Evolutionary conservation across 1,140 invertebrate species (phyloP).

Genomic region (Chymomyza costata): DNA sequence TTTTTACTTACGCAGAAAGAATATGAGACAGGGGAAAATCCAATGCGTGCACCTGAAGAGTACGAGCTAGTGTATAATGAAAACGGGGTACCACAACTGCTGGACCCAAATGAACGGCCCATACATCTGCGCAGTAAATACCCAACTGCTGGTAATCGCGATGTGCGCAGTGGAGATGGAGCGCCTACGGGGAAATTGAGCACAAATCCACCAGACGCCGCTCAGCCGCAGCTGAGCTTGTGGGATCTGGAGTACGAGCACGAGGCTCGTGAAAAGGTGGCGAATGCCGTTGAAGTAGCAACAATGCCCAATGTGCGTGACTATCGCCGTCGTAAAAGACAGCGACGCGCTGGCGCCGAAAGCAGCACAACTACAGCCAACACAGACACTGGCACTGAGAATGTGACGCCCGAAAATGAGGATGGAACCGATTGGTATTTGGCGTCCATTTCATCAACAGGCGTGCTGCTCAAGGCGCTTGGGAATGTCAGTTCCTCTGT

Average conservation of each 20-base stretch:
- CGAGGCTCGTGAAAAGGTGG: conserved; percentile 52
- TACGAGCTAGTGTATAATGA: conserved; percentile 60
- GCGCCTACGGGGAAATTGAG: conserved; percentile 14
- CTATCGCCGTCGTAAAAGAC: conserved; percentile 32
- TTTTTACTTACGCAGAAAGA: conserved; percentile 36
- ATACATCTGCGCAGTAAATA: conserved; percentile 68
- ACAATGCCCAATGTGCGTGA: conserved; percentile 18
- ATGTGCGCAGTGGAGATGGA: conserved; percentile 57
- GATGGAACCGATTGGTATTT: conserved; percentile 56
- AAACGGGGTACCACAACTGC: conserved; percentile 37
- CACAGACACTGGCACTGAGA: conserved; percentile 30
- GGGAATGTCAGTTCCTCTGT: conserved; percentile 51
- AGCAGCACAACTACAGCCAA: conserved; percentile 10
- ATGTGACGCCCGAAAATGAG: conserved; percentile 17
- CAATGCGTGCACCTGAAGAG: conserved; percentile 47
- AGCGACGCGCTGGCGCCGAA: conserved; percentile 19
- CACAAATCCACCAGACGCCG: conserved; percentile 15
- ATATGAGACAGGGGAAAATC: conserved; percentile 41
- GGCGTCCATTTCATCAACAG: conserved; percentile 70
- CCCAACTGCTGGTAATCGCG: conserved; percentile 55
- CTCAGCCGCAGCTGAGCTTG: conserved; percentile 53
- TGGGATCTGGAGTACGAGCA: conserved; percentile 74
- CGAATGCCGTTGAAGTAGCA: conserved; percentile 20
- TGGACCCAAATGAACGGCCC: conserved; percentile 51
- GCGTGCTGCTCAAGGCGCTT: conserved; percentile 60